These are phyloP conservation scores for Drymonia ruficornis DNA, from an alignment of 2,888 invertebrate species.

Conservation along the genomic window DNA sequence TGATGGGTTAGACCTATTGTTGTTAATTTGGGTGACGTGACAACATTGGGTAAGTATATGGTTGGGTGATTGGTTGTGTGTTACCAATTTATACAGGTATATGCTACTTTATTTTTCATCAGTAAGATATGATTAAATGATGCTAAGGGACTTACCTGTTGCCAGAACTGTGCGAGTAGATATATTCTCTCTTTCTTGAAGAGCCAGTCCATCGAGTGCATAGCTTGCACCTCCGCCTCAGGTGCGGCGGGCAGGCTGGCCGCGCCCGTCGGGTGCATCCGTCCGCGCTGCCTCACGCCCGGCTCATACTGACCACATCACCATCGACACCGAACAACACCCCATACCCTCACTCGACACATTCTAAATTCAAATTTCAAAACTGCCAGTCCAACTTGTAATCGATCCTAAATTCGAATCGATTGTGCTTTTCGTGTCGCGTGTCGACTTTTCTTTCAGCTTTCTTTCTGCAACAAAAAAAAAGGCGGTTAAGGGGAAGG, in stretches of 20 bases:
- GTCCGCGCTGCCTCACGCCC: conserved; percentile 72
- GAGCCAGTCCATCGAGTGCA: conserved; percentile 98
- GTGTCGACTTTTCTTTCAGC: conserved; percentile 63
- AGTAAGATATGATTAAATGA: no score
- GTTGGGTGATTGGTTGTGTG: not conserved
- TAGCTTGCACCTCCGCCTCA: conserved; percentile 96
- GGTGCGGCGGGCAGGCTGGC: conserved; percentile 91
- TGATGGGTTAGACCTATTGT: conserved; percentile 15
- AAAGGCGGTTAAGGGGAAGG: conserved; percentile 73
- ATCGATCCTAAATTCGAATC: conserved; percentile 43
- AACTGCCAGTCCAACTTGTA: conserved; percentile 13
- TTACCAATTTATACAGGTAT: no score
- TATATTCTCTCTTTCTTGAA: conserved; percentile 98
- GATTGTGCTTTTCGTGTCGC: conserved; percentile 61
- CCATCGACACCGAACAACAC: conserved; percentile 34
- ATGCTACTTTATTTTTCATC: no score
- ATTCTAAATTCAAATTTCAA: conserved; percentile 35
- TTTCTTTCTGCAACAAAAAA: conserved; percentile 69
- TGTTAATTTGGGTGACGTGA: conserved; percentile 1
- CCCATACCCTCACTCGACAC: conserved; percentile 32
- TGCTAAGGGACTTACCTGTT: conserved; percentile 89
- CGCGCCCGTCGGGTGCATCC: conserved; percentile 91
- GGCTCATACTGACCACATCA: conserved; percentile 66
- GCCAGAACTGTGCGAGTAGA: conserved; percentile 97
- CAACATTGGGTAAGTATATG: not conserved